phyloP scores from a whole-genome alignment of 2,888 invertebrate species.

The Taphrorychus bicolor region DNA sequence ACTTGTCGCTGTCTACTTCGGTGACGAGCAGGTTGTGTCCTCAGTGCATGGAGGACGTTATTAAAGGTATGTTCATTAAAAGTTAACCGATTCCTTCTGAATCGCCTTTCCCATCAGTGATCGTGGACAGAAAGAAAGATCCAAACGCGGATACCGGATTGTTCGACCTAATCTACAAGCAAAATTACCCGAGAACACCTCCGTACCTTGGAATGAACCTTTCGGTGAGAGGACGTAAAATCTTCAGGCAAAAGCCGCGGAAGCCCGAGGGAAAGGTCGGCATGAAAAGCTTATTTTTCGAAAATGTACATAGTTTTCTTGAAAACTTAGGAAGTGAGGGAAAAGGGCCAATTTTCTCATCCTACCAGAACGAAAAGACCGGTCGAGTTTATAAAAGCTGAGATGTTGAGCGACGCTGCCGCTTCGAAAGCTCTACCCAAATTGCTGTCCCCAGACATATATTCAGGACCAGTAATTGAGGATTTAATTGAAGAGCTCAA shows the following conservation, averaged over 20 bases:
- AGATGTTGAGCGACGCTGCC: slow-evolving; percentile 41
- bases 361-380: slow-evolving; percentile 21
- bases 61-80: slow-evolving; percentile 75
- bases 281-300: not conserved
- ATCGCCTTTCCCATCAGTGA: slow-evolving; percentile 64
- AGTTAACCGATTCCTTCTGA: not conserved
- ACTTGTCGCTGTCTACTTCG: slow-evolving; percentile 88
- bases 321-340: slow-evolving; percentile 23
- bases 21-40: slow-evolving; percentile 88
- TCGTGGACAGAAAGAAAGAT: slow-evolving; percentile 75
- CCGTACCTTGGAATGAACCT: slow-evolving; percentile 80
- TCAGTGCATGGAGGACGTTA: slow-evolving; percentile 86
- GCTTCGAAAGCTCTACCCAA: slow-evolving; percentile 50
- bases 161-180: slow-evolving; percentile 82
- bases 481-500: slow-evolving; percentile 73
- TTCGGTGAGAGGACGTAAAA: slow-evolving; percentile 71
- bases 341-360: not conserved
- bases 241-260: slow-evolving; percentile 60
- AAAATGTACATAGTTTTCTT: not conserved
- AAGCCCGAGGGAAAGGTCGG: slow-evolving; percentile 53
- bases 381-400: slow-evolving; percentile 41
- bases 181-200: slow-evolving; percentile 77
- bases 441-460: slow-evolving; percentile 58
- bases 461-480: slow-evolving; percentile 72
- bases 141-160: slow-evolving; percentile 80